A percentile compares a stretch with the other conserved stretches of the same genome.
phyloP scores from a whole-genome alignment of 30 jellyfish, hydroid and myxozoan species.

The Nemopilema nomurai region DNA sequence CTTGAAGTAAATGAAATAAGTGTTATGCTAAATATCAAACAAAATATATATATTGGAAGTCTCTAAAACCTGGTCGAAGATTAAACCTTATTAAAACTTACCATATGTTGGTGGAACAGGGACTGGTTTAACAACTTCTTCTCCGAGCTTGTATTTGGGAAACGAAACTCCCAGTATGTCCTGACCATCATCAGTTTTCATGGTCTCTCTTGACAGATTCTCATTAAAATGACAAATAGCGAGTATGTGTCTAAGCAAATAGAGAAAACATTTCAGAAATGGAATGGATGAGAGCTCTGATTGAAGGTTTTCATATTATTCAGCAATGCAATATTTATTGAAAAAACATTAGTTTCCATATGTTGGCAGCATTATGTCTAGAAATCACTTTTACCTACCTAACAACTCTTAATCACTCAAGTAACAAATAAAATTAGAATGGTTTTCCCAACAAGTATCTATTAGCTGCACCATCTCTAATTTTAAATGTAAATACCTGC shows the following conservation, averaged over 20 bases:
- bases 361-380: background rate
- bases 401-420: background rate
- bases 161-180: conserved; percentile 5
- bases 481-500: conserved; percentile 11
- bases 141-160: conserved; percentile 42
- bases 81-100: background rate
- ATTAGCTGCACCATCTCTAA: conserved; percentile 1
- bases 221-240: conserved; percentile 49
- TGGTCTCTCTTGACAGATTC: conserved; percentile 9
- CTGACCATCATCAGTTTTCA: conserved; percentile 2
- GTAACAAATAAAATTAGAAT: background rate
- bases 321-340: background rate
- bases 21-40: too few species aligned
- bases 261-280: background rate
- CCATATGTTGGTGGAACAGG: conserved; percentile 33
- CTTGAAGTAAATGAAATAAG: too few species aligned
- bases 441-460: background rate
- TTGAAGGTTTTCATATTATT: background rate
- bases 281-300: background rate
- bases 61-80: background rate
- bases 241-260: conserved; percentile 11
- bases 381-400: background rate
- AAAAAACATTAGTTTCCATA: background rate
- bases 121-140: conserved; percentile 15
- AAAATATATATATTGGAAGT: too few species aligned